Base-by-base conservation (phyloP, 2,888 invertebrate genomes). In the Parascotia fuliginaria region DNA sequence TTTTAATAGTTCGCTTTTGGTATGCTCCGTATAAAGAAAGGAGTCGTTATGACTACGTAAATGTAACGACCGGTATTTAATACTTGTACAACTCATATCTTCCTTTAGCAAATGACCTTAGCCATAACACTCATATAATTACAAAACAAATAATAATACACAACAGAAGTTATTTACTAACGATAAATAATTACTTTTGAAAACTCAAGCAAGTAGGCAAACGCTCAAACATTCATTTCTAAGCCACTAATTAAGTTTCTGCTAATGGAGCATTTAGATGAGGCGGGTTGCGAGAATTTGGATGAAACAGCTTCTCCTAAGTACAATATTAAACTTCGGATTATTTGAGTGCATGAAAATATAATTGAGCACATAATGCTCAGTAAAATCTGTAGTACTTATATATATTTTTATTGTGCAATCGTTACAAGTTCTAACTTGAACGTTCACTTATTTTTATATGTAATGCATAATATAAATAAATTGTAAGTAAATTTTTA, bases 161-260 rank as follows among this genome's bases (percentile, higher is more conserved):
- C 13, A 39, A 43, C 48, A 42, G 39, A 48, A 50, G 42, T 50
- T 56, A 54, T 46, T 51, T 43, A 39, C 37, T 34, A 19, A 51
- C 40, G 40, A 41, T 42, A 43, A 49, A 52, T 42, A 48, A 75
- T 75, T 68, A 70, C 68, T 46, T 70, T 66, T 66, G 48, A 56
- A 64, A 73, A 65, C 64, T 66, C 58, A 55, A 58, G 57, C 45
- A 47, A 53, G 47, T 51, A 56, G 65, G 56, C 68, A 69, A 65
- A 67, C 60, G 56, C 37, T 52, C 24, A 44, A 58, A 67, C 64
- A 62, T 67, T 62, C 51, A 61, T 67, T 68, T 59, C 55, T 52
- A 45, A 56, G 54, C 54, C 54, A 61, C 48, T 71, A 69, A 70
- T 66, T 71, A 62, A 58, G 54, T 62, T 70, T 42, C 42, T 53